Evolutionary conservation across 2,113 vertebrate genomes (phyloP), one percentile per base, ranked within the genome.

Genomic region (Xenotilapia flavipinnis): DNA sequence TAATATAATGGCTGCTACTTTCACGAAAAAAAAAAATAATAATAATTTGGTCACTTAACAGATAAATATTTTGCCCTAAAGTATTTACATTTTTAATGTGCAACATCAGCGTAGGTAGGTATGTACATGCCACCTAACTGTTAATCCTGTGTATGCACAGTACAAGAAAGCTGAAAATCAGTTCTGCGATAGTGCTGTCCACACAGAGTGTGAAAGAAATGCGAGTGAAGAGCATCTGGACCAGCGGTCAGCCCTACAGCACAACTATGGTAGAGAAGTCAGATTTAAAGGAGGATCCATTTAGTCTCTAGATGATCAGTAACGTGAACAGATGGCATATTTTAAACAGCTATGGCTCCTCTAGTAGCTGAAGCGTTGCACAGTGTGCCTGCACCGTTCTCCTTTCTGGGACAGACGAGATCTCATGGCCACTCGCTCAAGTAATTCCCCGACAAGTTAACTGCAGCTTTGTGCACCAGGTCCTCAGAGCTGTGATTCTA

Each of bases 51-150:
- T 96, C 96, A 95, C 96, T 95, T 96, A 95, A 96, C 95, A 96
- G 94, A 97, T 87, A 82, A 91, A 96, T 94, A 91, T 93, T 86
- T 88, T 82, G 33, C 81, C 93, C 94, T 97, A 91, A 23, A 90
- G 80, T 97, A 97, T 98, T 96, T 97, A 98, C 97, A 92, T 85
- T 90, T 45, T 93, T 92, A 96, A 96, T 98, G 97, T 98, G 98
- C 97, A 98, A 98, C 93, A 94, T 97, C 93, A 96, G 97, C 96
- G 96, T 97, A 94, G 92, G 94, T 96, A 96, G 95, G 95, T 97
- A 97, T 96, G 96, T 97, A 97, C 95, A 96, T 81, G 89, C 68
- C 73, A 4, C 80, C 83, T 91, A 96, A 96, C 95, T 96, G 95
- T 96, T 96, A 94, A 36, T 90, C 92, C 95, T 94, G 95, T 93